These are phyloP conservation scores for Microcebus lehilahytsara DNA, from an alignment of 2,113 vertebrate species.

Conservation along the genomic window DNA sequence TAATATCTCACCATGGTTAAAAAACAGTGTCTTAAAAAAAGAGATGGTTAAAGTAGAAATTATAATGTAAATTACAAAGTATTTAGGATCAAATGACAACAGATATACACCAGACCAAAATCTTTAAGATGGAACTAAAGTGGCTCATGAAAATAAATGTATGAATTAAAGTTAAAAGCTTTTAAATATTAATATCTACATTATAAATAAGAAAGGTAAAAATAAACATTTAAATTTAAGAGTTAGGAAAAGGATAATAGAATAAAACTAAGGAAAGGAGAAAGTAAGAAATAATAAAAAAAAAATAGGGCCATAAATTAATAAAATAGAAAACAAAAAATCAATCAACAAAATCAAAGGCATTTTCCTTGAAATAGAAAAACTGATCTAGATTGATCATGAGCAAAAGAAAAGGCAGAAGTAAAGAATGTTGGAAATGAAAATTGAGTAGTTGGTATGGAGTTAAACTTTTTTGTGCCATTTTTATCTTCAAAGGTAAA, in stretches of 20 bases:
- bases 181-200: background rate
- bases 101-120: background rate
- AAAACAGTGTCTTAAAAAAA: too few species aligned
- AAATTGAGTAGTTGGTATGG: background rate
- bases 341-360: background rate
- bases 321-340: constrained; percentile 32
- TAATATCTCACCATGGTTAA: background rate
- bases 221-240: background rate
- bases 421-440: background rate
- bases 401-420: background rate
- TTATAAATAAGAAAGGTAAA: background rate
- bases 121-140: background rate
- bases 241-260: background rate
- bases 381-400: background rate
- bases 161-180: background rate
- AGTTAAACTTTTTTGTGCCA: background rate
- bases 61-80: background rate
- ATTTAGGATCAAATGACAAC: background rate
- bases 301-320: background rate
- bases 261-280: background rate
- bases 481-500: constrained; percentile 1
- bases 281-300: background rate
- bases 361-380: background rate
- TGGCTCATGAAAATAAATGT: background rate
- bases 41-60: background rate